phyloP scores from a whole-genome alignment of 2,888 invertebrate genomes.

The Rugalucina vietnamica region DNA sequence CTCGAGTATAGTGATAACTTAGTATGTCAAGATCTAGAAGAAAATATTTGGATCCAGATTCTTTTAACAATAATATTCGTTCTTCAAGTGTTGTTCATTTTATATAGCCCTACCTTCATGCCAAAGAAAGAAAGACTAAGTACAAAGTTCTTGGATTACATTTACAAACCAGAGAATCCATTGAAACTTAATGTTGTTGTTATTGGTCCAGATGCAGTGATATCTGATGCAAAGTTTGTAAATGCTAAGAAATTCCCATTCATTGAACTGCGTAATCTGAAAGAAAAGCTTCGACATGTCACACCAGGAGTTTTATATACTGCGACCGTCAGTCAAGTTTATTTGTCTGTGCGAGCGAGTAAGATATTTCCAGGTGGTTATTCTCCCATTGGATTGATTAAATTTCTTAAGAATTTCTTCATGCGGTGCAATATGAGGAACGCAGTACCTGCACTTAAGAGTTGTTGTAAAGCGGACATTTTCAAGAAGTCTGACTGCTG shows the following conservation, averaged over 20 bases:
- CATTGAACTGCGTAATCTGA: not conserved
- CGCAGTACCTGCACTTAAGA: not conserved
- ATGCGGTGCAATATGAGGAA: not conserved
- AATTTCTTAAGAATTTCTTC: not conserved
- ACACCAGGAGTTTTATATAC: not conserved
- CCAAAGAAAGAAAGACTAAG: not conserved
- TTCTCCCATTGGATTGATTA: not conserved
- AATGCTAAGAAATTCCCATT: not conserved
- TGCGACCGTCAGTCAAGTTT: not conserved
- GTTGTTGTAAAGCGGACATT: not conserved
- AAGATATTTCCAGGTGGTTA: not conserved
- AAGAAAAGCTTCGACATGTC: not conserved
- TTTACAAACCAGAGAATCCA: not conserved
- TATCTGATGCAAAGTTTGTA: not conserved
- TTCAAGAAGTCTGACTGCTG: not conserved
- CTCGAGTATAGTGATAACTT: not conserved
- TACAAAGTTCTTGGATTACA: not conserved
- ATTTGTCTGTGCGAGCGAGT: not conserved
- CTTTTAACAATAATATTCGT: not conserved
- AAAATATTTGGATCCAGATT: not conserved
- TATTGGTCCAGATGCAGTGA: not conserved
- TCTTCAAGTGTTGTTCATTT: not conserved
- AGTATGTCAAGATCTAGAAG: not conserved
- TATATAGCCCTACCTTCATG: not conserved
- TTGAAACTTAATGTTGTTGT: not conserved